phyloP scores from a whole-genome alignment of 2,888 invertebrate species.

The Poecilus cupreus region DNA sequence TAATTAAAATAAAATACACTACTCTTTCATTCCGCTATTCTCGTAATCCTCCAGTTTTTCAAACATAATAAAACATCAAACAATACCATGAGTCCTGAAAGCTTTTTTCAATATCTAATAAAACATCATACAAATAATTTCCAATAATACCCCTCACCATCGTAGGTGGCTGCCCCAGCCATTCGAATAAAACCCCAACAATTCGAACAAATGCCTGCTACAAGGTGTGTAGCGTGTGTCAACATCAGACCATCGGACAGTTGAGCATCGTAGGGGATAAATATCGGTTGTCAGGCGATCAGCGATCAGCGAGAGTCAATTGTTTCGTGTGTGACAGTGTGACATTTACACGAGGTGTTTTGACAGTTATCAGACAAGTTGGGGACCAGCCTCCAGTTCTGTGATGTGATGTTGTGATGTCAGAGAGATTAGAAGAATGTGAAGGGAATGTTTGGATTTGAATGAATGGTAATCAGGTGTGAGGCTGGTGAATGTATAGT shows the following conservation, averaged over 20 bases:
- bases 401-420: not conserved
- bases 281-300: constrained; percentile 5
- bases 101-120: too few relatives aligned
- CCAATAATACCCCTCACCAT: not conserved
- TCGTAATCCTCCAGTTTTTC: not conserved
- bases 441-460: not conserved
- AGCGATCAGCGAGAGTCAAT: constrained; percentile 28
- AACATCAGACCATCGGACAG: not conserved
- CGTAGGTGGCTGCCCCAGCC: not conserved
- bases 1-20: too few relatives aligned
- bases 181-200: not conserved
- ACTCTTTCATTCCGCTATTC: too few relatives aligned
- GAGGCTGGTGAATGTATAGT: not conserved
- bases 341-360: constrained; percentile 21
- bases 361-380: not conserved
- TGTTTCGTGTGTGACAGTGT: constrained; percentile 21
- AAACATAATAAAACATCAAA: too few relatives aligned
- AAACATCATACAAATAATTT: too few relatives aligned
- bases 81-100: too few relatives aligned
- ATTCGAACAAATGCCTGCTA: constrained; percentile 1
- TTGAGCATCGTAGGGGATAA: not conserved
- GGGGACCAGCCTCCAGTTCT: not conserved
- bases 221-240: not conserved
- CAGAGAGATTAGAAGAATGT: not conserved
- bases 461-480: not conserved